phyloP scores from a whole-genome alignment of 2,888 invertebrate genomes.

The Thera obeliscata region DNA sequence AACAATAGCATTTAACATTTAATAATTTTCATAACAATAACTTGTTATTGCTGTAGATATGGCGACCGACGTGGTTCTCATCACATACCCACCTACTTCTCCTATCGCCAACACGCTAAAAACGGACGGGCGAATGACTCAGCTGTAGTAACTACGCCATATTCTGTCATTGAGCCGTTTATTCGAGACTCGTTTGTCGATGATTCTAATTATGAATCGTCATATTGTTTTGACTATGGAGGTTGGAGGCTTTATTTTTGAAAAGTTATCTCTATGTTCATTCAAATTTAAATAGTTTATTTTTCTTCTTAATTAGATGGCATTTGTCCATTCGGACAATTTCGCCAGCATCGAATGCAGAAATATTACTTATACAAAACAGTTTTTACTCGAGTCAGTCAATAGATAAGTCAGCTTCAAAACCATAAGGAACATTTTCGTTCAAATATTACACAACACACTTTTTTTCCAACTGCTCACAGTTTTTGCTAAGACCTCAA shows the following conservation, averaged over 20 bases:
- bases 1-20: no score
- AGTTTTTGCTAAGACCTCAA: no score
- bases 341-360: no score
- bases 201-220: constrained; percentile 10
- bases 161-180: constrained; percentile 5
- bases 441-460: no score
- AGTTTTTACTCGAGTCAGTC: no score
- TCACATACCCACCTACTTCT: constrained; percentile 8
- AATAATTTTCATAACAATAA: constrained; percentile 8
- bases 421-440: no score
- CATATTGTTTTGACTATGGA: not conserved
- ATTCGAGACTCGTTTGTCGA: constrained; percentile 9
- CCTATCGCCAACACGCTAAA: constrained; percentile 19
- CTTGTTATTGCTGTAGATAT: constrained; percentile 2
- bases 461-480: no score
- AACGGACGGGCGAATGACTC: constrained; percentile 17
- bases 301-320: no score
- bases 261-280: not conserved
- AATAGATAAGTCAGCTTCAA: no score
- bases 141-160: constrained; percentile 12
- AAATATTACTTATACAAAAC: no score
- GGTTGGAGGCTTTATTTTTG: not conserved
- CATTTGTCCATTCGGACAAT: no score
- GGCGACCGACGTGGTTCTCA: constrained; percentile 11
- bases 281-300: not conserved